Base-by-base conservation (phyloP, 2,797 vertebrate genomes). In the Danio kyathit region DNA sequence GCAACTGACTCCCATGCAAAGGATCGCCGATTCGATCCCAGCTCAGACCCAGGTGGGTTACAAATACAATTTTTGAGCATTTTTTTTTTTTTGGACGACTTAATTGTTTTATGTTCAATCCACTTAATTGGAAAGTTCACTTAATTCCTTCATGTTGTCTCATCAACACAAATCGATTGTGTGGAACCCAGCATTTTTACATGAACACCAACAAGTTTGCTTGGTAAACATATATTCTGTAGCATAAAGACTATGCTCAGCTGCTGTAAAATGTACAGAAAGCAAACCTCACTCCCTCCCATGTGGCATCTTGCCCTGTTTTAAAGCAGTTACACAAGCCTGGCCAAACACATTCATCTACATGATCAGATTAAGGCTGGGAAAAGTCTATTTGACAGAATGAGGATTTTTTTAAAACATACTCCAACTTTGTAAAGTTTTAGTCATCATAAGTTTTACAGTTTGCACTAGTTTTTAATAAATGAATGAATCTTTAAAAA, bases 341-440 rank as follows among this genome's bases (percentile, higher is more conserved):
- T 12, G 59, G 83, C 54, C 69, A 77, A 83, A 69, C 19, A 56
- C 44, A 70, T 76, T 72, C n/a, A 76, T 85, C 73, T 71, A 60
- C 70, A 59, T 52, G 40, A 76, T 46, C 16, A 64, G 56, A 59
- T 59, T 63, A 38, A 70, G 73, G 13, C 70, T 74, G 40, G 21
- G 52, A 63, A 49, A 12, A 11, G 16, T 19, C 49, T 70, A 1
- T 38, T 60, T 59, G 13, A 41, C 72, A 59, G 9, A n/a, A 48
- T 11, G 5, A 40, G 16, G 5, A 74, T 38, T 8, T 9, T 14
- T 14, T 29, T 19, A 21, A 16, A 41, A 19, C 6, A 49, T 16
- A 51, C 48, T 52, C 5, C 61, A 1, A 40, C 6, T 6, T 61
- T 61, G 29, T 61, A 21, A 44, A 12, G 7, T 43, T 72, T 13